Conservation (phyloP, 2,888 invertebrate species). For the Mycalesis mineus region DNA sequence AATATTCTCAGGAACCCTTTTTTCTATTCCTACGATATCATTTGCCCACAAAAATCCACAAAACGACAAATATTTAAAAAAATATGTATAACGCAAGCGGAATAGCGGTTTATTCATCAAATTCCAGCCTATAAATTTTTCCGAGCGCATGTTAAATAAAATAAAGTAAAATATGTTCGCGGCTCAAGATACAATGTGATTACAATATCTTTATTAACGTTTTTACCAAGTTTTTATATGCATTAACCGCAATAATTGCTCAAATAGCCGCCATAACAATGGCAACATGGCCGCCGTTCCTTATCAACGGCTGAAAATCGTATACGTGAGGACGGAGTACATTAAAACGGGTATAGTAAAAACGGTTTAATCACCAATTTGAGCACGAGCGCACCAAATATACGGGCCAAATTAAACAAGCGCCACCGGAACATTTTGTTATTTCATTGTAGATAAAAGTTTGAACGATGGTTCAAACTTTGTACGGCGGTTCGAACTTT, state of each 20-base stretch:
- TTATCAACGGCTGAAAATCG: constrained; percentile 25
- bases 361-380: constrained; percentile 37
- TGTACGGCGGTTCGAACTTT: neutral
- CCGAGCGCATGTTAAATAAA: neutral
- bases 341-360: constrained; percentile 29
- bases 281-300: constrained; percentile 15
- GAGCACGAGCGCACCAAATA: constrained; percentile 33
- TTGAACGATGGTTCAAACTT: neutral
- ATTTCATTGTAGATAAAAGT: constrained; percentile 21
- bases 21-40: too few relatives aligned
- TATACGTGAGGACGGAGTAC: constrained; percentile 21
- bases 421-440: constrained; percentile 33
- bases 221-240: constrained; percentile 16
- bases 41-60: too few relatives aligned
- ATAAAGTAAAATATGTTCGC: constrained; percentile 1
- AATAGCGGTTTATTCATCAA: too few relatives aligned
- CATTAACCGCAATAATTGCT: constrained; percentile 20
- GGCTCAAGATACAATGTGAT: constrained; percentile 6
- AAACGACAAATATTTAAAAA: too few relatives aligned
- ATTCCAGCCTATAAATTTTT: neutral
- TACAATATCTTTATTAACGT: constrained; percentile 18
- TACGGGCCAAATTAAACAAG: constrained; percentile 41
- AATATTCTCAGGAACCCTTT: too few relatives aligned
- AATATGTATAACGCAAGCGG: too few relatives aligned
- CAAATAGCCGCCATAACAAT: constrained; percentile 20